Percentiles rank a stretch among this genome's conserved stretches.
Conservation (phyloP, 2,888 invertebrate species). For the Drosophila acutilabella region DNA sequence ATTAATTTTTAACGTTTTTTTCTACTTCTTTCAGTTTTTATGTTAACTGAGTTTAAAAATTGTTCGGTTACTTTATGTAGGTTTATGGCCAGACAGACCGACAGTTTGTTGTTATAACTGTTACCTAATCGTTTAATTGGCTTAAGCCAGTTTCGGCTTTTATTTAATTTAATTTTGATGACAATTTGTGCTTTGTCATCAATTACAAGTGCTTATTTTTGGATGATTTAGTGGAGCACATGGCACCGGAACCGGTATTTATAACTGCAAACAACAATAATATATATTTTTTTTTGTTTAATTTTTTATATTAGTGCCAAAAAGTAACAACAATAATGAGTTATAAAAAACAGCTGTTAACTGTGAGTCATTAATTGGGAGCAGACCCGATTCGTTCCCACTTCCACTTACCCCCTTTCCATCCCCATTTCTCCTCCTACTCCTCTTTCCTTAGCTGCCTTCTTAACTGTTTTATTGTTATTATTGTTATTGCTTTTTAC, state of each 20-base stretch:
- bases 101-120: conserved; percentile 63
- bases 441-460: conserved; percentile 39
- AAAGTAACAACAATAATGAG: conserved; percentile 33
- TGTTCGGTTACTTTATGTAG: conserved; percentile 71
- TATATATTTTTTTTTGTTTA: too few relatives aligned
- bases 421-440: conserved; percentile 9
- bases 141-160: conserved; percentile 68
- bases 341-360: conserved; percentile 62
- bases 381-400: conserved; percentile 43
- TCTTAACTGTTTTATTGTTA: conserved; percentile 61
- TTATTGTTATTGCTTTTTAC: conserved; percentile 36
- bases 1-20: conserved; percentile 65
- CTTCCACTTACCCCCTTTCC: neutral
- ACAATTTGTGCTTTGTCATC: conserved; percentile 76
- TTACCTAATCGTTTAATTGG: conserved; percentile 83
- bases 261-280: conserved; percentile 66
- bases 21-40: conserved; percentile 30
- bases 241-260: conserved; percentile 70
- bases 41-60: conserved; percentile 50
- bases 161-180: conserved; percentile 76
- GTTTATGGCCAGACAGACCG: conserved; percentile 63
- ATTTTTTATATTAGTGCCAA: conserved; percentile 69
- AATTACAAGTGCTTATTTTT: conserved; percentile 45
- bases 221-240: conserved; percentile 66
- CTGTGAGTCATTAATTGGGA: conserved; percentile 66